phyloP scores from a whole-genome alignment of 2,797 vertebrate genomes.

The Vireo griseus region DNA sequence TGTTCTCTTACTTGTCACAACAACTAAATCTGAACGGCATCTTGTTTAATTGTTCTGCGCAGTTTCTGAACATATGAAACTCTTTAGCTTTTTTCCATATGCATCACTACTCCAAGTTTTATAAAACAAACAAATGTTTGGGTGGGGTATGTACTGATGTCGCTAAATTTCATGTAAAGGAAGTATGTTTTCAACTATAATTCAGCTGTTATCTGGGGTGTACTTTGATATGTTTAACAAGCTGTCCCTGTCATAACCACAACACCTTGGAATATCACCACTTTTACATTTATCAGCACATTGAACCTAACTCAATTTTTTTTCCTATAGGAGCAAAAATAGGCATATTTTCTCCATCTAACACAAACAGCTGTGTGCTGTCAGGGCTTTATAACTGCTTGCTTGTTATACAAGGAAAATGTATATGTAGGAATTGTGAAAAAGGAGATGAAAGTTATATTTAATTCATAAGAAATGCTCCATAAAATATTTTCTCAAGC shows the following conservation, averaged over 20 bases:
- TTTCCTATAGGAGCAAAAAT: background rate
- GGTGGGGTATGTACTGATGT: background rate
- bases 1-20: background rate
- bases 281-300: background rate
- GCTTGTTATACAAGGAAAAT: background rate
- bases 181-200: background rate
- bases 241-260: background rate
- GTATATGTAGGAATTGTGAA: background rate
- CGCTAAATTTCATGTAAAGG: background rate
- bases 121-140: background rate
- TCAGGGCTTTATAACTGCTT: background rate
- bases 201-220: background rate
- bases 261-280: background rate
- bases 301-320: background rate
- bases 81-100: background rate
- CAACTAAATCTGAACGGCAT: background rate
- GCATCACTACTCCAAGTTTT: background rate
- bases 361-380: background rate
- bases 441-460: background rate
- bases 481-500: background rate
- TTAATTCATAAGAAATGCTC: constrained; percentile 1
- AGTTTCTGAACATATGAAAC: background rate
- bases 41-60: background rate
- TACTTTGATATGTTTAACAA: constrained; percentile 31
- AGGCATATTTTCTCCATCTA: background rate